Conservation (phyloP, 2,888 invertebrate species). For the Hyles lineata region DNA sequence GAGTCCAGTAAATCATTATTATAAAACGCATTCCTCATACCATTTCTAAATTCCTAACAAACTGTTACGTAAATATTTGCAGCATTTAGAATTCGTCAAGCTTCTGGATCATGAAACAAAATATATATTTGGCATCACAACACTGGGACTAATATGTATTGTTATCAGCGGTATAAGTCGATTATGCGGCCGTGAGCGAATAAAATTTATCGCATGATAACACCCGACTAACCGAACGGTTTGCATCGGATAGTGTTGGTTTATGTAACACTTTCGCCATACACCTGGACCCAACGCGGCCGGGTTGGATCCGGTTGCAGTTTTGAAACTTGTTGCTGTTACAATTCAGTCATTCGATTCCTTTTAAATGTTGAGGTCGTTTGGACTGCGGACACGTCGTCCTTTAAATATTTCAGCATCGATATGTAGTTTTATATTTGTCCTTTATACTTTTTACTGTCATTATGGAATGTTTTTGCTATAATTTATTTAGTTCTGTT, state of each 20-base stretch:
- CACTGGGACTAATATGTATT: constrained; percentile 41
- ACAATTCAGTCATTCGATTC: constrained; percentile 42
- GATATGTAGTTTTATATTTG: constrained; percentile 8
- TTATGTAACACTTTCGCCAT: constrained; percentile 61
- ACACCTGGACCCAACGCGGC: constrained; percentile 43
- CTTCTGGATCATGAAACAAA: neutral
- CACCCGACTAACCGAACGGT: constrained; percentile 49
- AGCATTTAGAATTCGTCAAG: no score
- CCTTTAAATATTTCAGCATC: constrained; percentile 32
- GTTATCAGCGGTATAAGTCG: constrained; percentile 65
- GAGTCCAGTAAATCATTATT: no score
- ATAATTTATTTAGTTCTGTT: neutral
- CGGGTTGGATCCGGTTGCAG: constrained; percentile 56
- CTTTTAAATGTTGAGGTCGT: constrained; percentile 56
- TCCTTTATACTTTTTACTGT: neutral
- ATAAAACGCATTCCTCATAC: no score
- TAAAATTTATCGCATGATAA: constrained; percentile 72
- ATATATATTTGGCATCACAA: neutral
- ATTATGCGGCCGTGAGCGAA: constrained; percentile 69
- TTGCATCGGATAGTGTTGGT: constrained; percentile 50
- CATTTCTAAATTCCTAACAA: no score
- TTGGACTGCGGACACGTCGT: constrained; percentile 31
- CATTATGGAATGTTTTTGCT: neutral
- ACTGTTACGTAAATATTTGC: no score
- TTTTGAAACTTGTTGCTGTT: constrained; percentile 52